phyloP scores from a whole-genome alignment of 2,888 invertebrate genomes.

The Leptopterna dolabrata region DNA sequence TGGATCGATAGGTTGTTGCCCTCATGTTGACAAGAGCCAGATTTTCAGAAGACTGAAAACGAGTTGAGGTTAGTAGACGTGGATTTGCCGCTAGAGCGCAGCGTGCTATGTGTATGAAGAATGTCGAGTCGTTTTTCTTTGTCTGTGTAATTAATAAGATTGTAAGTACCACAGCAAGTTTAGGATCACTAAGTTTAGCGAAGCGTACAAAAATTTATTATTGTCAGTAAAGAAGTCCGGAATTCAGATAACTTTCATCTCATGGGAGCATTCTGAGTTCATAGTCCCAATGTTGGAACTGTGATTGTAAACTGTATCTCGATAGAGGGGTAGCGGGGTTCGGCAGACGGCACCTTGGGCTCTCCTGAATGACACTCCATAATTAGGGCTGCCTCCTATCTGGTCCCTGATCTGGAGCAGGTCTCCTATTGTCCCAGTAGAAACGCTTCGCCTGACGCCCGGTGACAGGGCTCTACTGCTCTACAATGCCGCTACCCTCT shows the following conservation, averaged over 20 bases:
- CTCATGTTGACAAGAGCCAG: too few relatives aligned
- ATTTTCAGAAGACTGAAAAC: too few relatives aligned
- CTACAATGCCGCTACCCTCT: conserved; percentile 3
- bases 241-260: not conserved
- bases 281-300: not conserved
- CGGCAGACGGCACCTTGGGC: conserved; percentile 19
- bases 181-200: too few relatives aligned
- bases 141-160: too few relatives aligned
- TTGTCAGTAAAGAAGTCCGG: not conserved
- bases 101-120: too few relatives aligned
- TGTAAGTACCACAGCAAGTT: too few relatives aligned
- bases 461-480: conserved; percentile 9
- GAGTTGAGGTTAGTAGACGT: too few relatives aligned
- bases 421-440: not conserved
- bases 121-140: too few relatives aligned
- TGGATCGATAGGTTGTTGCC: too few relatives aligned
- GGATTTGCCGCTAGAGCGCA: too few relatives aligned
- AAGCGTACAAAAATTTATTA: not conserved
- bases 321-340: not conserved
- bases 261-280: not conserved
- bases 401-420: not conserved
- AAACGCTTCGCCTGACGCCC: not conserved
- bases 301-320: conserved; percentile 23
- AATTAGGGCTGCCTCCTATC: conserved; percentile 9
- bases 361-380: conserved; percentile 17